A percentile compares a stretch with the other conserved stretches of the same genome.
These are phyloP conservation scores for Aphaenogaster floridana DNA, from an alignment of 1,140 invertebrate species.

Conservation along the genomic window DNA sequence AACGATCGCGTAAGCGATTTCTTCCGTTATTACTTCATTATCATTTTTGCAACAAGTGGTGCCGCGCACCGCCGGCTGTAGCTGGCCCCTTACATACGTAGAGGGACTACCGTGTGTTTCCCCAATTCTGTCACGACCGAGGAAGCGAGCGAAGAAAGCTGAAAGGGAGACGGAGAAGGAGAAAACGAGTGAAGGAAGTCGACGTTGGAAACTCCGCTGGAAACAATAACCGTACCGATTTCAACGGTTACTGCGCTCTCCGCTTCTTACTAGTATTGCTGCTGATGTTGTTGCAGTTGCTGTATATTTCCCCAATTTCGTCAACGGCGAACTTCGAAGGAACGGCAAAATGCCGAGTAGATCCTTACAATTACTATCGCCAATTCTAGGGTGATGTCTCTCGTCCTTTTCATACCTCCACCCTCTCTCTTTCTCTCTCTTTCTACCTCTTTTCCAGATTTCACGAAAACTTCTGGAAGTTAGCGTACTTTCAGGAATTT, in stretches of 20 bases:
- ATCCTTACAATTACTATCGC: slow-evolving; percentile 62
- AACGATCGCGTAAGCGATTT: slow-evolving; percentile 66
- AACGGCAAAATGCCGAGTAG: slow-evolving; percentile 44
- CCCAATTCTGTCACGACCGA: slow-evolving; percentile 24
- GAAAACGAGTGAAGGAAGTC: slow-evolving; percentile 26
- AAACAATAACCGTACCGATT: slow-evolving; percentile 61
- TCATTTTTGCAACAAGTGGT: slow-evolving; percentile 73
- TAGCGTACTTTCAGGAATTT: slow-evolving; percentile 42
- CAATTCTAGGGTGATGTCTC: slow-evolving; percentile 15
- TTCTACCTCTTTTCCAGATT: slow-evolving; percentile 29
- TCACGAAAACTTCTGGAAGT: slow-evolving; percentile 46
- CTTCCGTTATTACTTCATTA: slow-evolving; percentile 66
- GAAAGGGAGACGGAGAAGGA: not conserved
- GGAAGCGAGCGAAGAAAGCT: not conserved
- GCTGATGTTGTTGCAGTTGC: slow-evolving; percentile 56
- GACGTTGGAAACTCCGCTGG: slow-evolving; percentile 28
- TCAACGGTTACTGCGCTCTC: slow-evolving; percentile 46
- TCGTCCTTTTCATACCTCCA: not conserved
- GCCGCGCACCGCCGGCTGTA: slow-evolving; percentile 21
- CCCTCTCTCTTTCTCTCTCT: slow-evolving; percentile 1
- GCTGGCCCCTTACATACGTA: slow-evolving; percentile 20
- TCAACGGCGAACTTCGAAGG: slow-evolving; percentile 29
- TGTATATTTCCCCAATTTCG: slow-evolving; percentile 47
- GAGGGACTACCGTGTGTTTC: slow-evolving; percentile 33
- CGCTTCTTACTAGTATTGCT: slow-evolving; percentile 34